Percentiles rank a stretch among this genome's conserved stretches.
Evolutionary conservation across 2,113 vertebrate genomes (phyloP).

Genomic region (Brachyistius frenatus): DNA sequence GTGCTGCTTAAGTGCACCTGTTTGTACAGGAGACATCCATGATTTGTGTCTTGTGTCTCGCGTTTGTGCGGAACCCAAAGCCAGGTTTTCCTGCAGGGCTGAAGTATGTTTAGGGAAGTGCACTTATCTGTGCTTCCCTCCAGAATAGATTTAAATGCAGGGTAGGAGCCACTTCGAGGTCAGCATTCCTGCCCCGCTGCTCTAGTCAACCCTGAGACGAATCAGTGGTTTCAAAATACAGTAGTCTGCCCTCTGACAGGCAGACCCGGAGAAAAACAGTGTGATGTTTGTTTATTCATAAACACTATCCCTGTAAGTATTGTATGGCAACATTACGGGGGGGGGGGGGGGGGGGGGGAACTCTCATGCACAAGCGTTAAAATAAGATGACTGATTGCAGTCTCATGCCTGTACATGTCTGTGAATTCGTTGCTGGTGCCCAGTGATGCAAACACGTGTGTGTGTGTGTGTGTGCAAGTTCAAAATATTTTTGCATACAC

Average conservation of each 20-base stretch:
- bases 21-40: not conserved
- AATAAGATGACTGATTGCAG: not conserved
- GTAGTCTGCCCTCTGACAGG: slow-evolving; percentile 18
- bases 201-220: slow-evolving; percentile 67
- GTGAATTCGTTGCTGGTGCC: not conserved
- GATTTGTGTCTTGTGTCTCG: slow-evolving; percentile 30
- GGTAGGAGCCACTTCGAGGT: slow-evolving; percentile 77
- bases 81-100: slow-evolving; percentile 32
- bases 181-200: slow-evolving; percentile 63
- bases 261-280: not conserved
- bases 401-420: not conserved
- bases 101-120: slow-evolving; percentile 60
- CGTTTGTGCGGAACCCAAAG: slow-evolving; percentile 32
- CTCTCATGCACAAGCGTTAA: not conserved
- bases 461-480: too few relatives aligned
- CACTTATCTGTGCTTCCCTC: slow-evolving; percentile 58
- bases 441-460: not conserved
- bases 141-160: slow-evolving; percentile 88
- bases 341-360: not conserved
- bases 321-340: not conserved
- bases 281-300: not conserved
- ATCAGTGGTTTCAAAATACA: slow-evolving; percentile 36
- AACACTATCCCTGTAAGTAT: not conserved
- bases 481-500: not conserved
- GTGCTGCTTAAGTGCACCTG: not conserved